Conservation (phyloP, 92 coral and sea anemone species). For the Pocillopora grandis region DNA sequence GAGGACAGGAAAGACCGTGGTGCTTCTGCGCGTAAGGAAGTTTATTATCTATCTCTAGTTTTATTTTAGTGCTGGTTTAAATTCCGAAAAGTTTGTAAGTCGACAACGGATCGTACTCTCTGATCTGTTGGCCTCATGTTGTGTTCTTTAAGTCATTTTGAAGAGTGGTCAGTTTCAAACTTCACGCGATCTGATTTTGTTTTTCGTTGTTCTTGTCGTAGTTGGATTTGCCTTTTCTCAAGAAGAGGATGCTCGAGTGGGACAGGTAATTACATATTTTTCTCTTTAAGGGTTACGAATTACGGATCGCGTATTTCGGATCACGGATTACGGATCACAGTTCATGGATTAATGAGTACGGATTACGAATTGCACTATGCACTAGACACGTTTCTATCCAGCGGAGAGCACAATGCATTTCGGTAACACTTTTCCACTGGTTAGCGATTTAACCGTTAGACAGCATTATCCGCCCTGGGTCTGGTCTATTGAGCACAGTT, state of each 20-base stretch:
- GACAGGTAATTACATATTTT: constrained; percentile 62
- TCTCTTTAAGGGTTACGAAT: neutral
- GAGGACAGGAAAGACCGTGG: constrained; percentile 74
- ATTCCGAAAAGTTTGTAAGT: neutral
- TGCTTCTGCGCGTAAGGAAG: constrained; percentile 80
- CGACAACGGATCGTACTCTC: neutral
- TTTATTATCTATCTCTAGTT: neutral
- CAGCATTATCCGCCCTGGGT: neutral
- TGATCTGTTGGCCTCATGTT: too few relatives aligned
- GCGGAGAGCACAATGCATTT: too few relatives aligned
- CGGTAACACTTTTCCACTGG: too few relatives aligned
- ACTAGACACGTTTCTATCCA: too few relatives aligned
- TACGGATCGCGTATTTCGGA: too few relatives aligned
- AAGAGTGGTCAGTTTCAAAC: neutral
- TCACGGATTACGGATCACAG: too few relatives aligned
- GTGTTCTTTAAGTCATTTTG: too few relatives aligned
- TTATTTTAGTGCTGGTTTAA: neutral
- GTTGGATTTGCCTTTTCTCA: constrained; percentile 99
- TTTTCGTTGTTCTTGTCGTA: constrained; percentile 29
- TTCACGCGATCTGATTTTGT: neutral
- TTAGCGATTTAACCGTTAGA: too few relatives aligned
- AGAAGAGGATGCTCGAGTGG: constrained; percentile 92
- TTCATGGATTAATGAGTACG: too few relatives aligned
- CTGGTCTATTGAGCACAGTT: neutral
- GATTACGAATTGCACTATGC: too few relatives aligned